A percentile compares a stretch with the other conserved stretches of the same genome.
These are phyloP conservation scores for Helicoverpa zea DNA, from an alignment of 1,140 invertebrate species.

Conservation along the genomic window DNA sequence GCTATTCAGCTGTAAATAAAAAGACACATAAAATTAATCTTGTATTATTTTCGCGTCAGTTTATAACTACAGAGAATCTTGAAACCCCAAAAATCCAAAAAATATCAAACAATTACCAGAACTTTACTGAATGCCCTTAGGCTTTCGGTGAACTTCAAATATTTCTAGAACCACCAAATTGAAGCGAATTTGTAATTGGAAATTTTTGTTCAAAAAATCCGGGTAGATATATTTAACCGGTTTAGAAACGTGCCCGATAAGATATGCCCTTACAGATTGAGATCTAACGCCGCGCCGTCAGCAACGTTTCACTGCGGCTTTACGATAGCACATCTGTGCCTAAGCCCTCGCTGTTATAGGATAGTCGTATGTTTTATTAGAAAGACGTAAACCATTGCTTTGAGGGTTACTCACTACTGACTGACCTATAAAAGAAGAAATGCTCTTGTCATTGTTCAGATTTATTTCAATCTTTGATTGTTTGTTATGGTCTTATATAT, in stretches of 20 bases:
- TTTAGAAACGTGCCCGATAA: constrained; percentile 15
- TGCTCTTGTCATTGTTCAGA: no score
- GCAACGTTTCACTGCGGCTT: not conserved
- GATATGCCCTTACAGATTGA: constrained; percentile 2
- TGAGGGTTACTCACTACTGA: not conserved
- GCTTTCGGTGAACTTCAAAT: no score
- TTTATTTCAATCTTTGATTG: no score
- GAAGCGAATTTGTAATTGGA: not conserved
- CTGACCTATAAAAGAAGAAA: no score
- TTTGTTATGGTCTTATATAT: no score
- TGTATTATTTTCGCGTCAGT: no score
- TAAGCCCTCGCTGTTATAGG: not conserved
- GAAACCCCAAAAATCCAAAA: no score
- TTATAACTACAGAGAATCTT: no score
- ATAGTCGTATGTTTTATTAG: not conserved
- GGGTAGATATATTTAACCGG: constrained; percentile 1
- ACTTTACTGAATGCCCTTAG: not conserved
- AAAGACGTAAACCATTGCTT: not conserved
- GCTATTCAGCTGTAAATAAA: no score
- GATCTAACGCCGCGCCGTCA: not conserved
- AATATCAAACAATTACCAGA: not conserved
- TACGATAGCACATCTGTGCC: constrained; percentile 8
- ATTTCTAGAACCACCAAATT: not conserved
- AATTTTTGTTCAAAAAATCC: constrained; percentile 12
- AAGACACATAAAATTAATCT: no score